Percentiles rank a stretch among this genome's conserved stretches.
phyloP scores from a whole-genome alignment of 2,113 vertebrate genomes.

The Eudyptes chrysolophus region DNA sequence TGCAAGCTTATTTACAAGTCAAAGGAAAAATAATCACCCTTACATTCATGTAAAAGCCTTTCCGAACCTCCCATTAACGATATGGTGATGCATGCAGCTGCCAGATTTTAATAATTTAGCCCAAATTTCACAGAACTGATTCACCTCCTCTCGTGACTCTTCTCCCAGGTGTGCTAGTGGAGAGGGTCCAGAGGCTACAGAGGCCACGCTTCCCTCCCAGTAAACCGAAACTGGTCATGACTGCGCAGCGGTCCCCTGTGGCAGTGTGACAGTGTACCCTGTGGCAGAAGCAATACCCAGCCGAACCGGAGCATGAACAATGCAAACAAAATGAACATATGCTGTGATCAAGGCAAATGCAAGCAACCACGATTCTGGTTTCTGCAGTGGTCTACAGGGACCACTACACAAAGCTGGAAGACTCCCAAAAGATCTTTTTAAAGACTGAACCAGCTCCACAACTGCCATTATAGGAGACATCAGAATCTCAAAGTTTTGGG shows the following conservation, averaged over 20 bases:
- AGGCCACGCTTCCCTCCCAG: neutral
- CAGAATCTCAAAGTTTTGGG: neutral
- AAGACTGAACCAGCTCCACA: neutral
- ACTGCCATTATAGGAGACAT: neutral
- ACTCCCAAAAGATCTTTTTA: neutral
- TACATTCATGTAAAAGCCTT: neutral
- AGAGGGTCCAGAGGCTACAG: neutral
- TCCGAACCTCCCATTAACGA: neutral
- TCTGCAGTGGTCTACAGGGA: neutral
- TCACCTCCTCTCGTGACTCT: neutral
- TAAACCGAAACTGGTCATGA: neutral
- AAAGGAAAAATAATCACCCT: neutral
- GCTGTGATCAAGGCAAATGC: neutral
- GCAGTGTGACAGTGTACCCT: neutral
- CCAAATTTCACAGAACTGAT: neutral
- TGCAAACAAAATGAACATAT: neutral
- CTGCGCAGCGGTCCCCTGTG: neutral
- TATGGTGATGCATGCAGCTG: neutral
- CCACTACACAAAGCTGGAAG: neutral
- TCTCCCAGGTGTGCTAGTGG: neutral
- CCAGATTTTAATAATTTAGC: neutral
- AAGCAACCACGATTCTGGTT: neutral
- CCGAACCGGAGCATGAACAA: neutral
- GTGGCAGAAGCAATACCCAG: neutral
- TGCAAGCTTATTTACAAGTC: neutral